These are phyloP conservation scores for Sinocyclocheilus anshuiensis DNA, from an alignment of 2,113 vertebrate genomes.

Conservation along the genomic window DNA sequence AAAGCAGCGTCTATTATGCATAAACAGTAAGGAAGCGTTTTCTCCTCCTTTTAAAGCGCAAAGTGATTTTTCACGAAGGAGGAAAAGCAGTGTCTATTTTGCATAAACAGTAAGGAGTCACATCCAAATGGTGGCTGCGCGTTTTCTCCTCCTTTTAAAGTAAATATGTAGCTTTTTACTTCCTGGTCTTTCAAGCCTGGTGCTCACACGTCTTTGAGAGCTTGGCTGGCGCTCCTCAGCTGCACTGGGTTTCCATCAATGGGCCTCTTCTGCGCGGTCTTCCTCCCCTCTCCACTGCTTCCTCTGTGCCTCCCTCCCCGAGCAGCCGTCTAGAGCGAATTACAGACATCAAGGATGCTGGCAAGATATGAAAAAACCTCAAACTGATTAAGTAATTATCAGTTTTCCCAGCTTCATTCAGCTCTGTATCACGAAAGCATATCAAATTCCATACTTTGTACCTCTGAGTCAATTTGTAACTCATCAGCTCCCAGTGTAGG, in stretches of 20 bases:
- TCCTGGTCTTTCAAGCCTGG: conserved; percentile 71
- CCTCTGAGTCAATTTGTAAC: conserved; percentile 56
- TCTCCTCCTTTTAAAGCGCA: conserved; percentile 60
- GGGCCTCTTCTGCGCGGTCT: conserved; percentile 47
- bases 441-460: conserved; percentile 57
- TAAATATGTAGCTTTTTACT: conserved; percentile 65
- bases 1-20: conserved; percentile 64
- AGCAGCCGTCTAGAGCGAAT: conserved; percentile 49
- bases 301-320: conserved; percentile 37
- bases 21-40: conserved; percentile 72
- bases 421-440: conserved; percentile 52
- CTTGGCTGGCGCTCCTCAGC: conserved; percentile 57
- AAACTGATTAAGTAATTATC: conserved; percentile 63
- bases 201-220: conserved; percentile 55
- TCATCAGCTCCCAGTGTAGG: conserved; percentile 43
- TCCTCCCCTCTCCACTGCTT: conserved; percentile 60
- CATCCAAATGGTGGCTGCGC: conserved; percentile 75
- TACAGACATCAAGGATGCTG: conserved; percentile 60
- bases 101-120: conserved; percentile 74
- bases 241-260: conserved; percentile 54
- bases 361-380: conserved; percentile 58
- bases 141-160: conserved; percentile 59
- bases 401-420: conserved; percentile 58
- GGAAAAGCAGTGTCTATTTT: conserved; percentile 62
- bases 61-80: conserved; percentile 77